Conservation (phyloP, 2,113 vertebrate genomes). For the Halcyon malimbica region DNA sequence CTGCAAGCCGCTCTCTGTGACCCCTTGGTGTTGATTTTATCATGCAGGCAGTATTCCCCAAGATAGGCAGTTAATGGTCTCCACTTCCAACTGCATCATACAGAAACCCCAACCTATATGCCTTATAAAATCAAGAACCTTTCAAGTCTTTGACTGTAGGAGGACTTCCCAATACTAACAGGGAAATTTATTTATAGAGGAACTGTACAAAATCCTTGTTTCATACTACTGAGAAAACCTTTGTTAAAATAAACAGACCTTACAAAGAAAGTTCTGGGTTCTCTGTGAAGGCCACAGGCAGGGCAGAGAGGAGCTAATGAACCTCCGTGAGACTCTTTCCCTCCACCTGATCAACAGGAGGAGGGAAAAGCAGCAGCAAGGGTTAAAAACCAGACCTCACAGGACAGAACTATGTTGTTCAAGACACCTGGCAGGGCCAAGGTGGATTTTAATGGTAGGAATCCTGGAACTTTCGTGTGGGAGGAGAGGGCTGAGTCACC, state of each 20-base stretch:
- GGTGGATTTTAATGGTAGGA: background rate
- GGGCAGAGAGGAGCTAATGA: background rate
- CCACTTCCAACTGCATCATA: background rate
- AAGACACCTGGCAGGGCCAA: background rate
- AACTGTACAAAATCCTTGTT: background rate
- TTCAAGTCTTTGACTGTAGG: background rate
- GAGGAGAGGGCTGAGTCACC: background rate
- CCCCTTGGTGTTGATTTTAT: background rate
- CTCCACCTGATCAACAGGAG: background rate
- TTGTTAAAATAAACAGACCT: background rate
- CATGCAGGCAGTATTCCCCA: background rate
- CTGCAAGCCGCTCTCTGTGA: background rate
- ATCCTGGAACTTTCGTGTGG: background rate
- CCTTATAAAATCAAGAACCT: background rate
- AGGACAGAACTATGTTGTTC: background rate
- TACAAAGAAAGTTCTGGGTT: background rate
- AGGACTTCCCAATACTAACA: too few relatives aligned
- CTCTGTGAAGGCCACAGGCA: background rate
- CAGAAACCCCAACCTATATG: background rate
- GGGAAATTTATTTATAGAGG: background rate
- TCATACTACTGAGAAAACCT: background rate
- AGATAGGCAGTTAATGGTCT: too few relatives aligned
- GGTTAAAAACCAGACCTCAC: accelerated
- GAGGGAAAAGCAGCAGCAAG: background rate
- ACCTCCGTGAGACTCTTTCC: accelerated